Percentiles rank a stretch among this genome's conserved stretches.
These are phyloP conservation scores for Xestobium rufovillosum DNA, from an alignment of 2,888 invertebrate species.

Conservation along the genomic window DNA sequence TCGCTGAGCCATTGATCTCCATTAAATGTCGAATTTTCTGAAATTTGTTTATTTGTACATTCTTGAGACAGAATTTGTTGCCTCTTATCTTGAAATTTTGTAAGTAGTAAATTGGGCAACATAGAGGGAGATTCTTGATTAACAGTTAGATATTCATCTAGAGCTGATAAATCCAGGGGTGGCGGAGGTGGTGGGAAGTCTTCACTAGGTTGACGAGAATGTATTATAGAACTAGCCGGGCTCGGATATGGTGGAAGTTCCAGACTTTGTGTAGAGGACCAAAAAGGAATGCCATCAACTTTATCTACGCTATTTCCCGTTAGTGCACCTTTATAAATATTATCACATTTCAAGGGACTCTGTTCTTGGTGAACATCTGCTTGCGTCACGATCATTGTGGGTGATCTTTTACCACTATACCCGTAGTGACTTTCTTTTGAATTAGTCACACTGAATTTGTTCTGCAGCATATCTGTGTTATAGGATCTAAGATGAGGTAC, in stretches of 20 bases:
- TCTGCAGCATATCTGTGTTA: too few species aligned
- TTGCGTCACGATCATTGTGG: slow-evolving; percentile 60
- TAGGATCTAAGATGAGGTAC: slow-evolving; percentile 55
- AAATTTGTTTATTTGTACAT: slow-evolving; percentile 37
- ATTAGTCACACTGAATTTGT: too few species aligned
- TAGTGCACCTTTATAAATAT: slow-evolving; percentile 14
- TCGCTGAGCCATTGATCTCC: slow-evolving; percentile 69
- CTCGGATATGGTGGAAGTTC: slow-evolving; percentile 77
- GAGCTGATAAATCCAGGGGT: slow-evolving; percentile 60
- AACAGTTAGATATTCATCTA: slow-evolving; percentile 48
- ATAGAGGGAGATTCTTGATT: slow-evolving; percentile 23
- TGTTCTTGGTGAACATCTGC: slow-evolving; percentile 82
- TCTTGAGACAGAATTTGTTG: slow-evolving; percentile 52
- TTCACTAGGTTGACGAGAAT: slow-evolving; percentile 80
- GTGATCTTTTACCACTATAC: slow-evolving; percentile 15
- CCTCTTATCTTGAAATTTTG: slow-evolving; percentile 58
- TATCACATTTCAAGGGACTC: slow-evolving; percentile 59
- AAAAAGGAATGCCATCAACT: slow-evolving; percentile 55
- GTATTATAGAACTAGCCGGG: slow-evolving; percentile 66
- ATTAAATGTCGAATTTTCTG: slow-evolving; percentile 36
- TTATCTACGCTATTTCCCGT: slow-evolving; percentile 52
- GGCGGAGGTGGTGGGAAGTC: slow-evolving; percentile 88
- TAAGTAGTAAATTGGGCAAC: slow-evolving; percentile 43
- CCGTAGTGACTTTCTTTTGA: slow-evolving; percentile 38
- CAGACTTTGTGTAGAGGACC: slow-evolving; percentile 40